phyloP scores from a whole-genome alignment of 2,113 vertebrate genomes.

The Hemicordylus capensis region DNA sequence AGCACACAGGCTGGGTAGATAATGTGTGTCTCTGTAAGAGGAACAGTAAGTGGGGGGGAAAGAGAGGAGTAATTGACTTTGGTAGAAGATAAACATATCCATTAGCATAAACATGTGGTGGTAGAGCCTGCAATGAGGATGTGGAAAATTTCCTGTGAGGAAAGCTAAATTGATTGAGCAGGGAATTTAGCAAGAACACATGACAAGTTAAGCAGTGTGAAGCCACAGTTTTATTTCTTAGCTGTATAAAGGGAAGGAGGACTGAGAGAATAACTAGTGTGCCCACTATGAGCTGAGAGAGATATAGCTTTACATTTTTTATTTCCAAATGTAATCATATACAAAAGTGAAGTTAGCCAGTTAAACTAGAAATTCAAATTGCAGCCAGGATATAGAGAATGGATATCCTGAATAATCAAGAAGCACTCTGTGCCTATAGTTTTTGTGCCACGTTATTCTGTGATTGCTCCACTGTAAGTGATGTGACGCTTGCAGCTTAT shows the following conservation, averaged over 20 bases:
- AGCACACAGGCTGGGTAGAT: background rate
- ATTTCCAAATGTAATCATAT: background rate
- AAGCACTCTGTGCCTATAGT: background rate
- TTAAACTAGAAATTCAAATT: background rate
- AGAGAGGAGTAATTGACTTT: background rate
- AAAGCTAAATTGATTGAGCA: background rate
- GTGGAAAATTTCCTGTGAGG: background rate
- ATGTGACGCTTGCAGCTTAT: background rate
- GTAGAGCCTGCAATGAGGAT: background rate
- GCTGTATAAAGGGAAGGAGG: background rate
- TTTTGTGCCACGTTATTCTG: background rate
- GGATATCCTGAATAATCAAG: background rate
- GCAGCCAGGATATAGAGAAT: background rate
- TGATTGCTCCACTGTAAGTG: background rate
- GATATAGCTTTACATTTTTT: background rate
- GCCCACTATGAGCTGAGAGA: background rate
- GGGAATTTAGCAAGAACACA: background rate
- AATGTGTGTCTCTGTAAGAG: background rate
- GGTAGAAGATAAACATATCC: background rate
- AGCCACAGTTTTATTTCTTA: slow-evolving; percentile 7
- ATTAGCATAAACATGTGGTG: background rate
- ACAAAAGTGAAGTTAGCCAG: background rate
- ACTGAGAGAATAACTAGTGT: background rate
- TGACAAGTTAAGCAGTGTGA: background rate
- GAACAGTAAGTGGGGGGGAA: background rate